Base-by-base conservation (phyloP, 1,140 invertebrate genomes). In the Proctacanthus coquilletti region DNA sequence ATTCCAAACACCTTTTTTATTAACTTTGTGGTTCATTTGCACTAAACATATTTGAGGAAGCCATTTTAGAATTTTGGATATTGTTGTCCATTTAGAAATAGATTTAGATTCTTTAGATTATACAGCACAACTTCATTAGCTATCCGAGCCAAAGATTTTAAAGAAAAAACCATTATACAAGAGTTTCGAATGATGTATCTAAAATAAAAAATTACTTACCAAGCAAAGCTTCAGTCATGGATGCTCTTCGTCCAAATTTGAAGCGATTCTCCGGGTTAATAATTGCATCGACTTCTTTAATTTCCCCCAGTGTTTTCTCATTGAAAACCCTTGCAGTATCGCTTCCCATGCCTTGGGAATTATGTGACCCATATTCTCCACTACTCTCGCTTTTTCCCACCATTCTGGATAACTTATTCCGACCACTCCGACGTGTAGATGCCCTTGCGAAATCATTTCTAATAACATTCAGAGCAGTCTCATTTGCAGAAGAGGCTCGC, bases 171-270 rank as follows among this genome's bases (percentile, higher is more conserved):
- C n/a, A n/a, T n/a, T n/a, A n/a, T n/a, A n/a, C n/a, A n/a, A n/a
- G n/a, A n/a, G n/a, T n/a, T n/a, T n/a, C n/a, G n/a, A n/a, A n/a
- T n/a, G n/a, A n/a, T n/a, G n/a, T n/a, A n/a, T n/a, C n/a, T n/a
- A n/a, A n/a, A n/a, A n/a, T n/a, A n/a, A n/a, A n/a, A n/a, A n/a
- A n/a, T 27, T 13, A 13, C 23, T 27, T 27, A 27, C 23, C 23
- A 8, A 27, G 8, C 21, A 38, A 15, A 13, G 59, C 58, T 51
- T 72, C 69, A 17, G 64, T 65, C 8, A 71, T 46, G 3, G 68
- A 68, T 3, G 69, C 66, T 41, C 71, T 51, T 37, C 71, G 62
- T 17, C 70, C 69, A 11, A 71, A 53, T 47, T 72, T 73, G 23
- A 65, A 61, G 42, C 60, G 49, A 48, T 53, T 63, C 36, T 64